Evolutionary conservation across 2,797 vertebrate genomes (phyloP), one percentile per base, ranked within the genome.

Genomic region (Leuciscus waleckii): DNA sequence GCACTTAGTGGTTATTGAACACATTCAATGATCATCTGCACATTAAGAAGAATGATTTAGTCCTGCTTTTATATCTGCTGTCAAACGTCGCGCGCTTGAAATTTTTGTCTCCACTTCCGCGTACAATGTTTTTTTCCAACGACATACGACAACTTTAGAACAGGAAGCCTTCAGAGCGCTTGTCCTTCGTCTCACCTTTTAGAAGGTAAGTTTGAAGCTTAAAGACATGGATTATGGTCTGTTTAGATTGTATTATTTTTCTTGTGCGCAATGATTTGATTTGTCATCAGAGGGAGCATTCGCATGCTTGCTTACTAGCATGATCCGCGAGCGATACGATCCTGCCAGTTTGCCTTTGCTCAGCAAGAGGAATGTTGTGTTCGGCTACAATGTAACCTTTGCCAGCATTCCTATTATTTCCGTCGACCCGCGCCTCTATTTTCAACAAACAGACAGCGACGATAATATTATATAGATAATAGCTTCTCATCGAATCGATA

Each of bases 141-240:
- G 93, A 94, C 92, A 91, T 91, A 90, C 90, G 90, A 90, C 93
- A 94, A 95, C 92, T 96, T 94, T 94, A 89, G 89, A 92, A 89
- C 93, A 93, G 94, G 92, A 94, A 93, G 91, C 91, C 88, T 81
- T 85, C 87, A 82, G 87, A 86, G 89, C 92, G 86, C 77, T 86
- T 88, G 85, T 80, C 78, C 37, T 79, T 61, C 65, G 58, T 88
- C 85, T 85, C 67, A 58, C 67, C 69, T 75, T 88, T 70, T 81
- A 87, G 65, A 58, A 91, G 91, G 91, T 92, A 91, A 90, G 91
- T 90, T 87, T 87, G 51, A 5, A 35, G 58, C 4, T 21, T 10
- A 73, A 79, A 75, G 10, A 7, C 63, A 8, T 37, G 39, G 43
- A 29, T 61, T 67, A 76, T 14, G 17, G 21, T 49, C 58, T 41